A percentile compares a stretch with the other conserved stretches of the same genome.
phyloP scores from a whole-genome alignment of 2,888 invertebrate species.

The Adelphocoris suturalis region DNA sequence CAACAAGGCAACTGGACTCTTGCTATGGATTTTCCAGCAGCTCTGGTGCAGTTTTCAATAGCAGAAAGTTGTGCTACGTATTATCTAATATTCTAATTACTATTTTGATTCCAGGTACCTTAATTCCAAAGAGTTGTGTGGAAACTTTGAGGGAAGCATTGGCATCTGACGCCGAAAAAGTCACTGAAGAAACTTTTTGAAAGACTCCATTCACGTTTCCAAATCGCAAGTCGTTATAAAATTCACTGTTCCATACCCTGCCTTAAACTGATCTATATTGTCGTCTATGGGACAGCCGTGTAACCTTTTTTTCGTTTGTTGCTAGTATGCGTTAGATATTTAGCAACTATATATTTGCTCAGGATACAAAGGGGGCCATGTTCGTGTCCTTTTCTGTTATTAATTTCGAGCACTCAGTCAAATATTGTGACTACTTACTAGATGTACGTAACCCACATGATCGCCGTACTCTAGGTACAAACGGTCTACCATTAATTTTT shows the following conservation, averaged over 20 bases:
- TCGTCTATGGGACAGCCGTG: not conserved
- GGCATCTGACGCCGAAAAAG: conserved; percentile 89
- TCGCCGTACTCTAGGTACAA: no score
- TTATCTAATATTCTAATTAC: no score
- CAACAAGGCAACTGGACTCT: not conserved
- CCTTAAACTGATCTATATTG: not conserved
- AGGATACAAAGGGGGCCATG: conserved; percentile 21
- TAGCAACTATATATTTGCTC: conserved; percentile 17
- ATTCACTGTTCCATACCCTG: conserved; percentile 2
- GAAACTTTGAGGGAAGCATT: conserved; percentile 88
- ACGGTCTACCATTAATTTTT: no score
- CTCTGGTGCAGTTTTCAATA: no score
- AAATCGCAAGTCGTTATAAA: not conserved
- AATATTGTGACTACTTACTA: not conserved
- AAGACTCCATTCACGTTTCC: not conserved
- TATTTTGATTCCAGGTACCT: conserved; percentile 82
- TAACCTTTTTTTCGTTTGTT: not conserved
- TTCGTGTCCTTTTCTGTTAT: not conserved
- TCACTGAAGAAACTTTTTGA: conserved; percentile 81
- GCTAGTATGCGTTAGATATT: conserved; percentile 2
- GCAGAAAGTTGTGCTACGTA: no score
- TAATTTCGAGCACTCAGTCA: not conserved
- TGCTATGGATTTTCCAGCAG: no score
- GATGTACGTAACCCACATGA: no score
- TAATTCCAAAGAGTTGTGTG: conserved; percentile 94